Percentiles rank a stretch among this genome's conserved stretches.
Evolutionary conservation across 2,797 vertebrate species (phyloP).

Genomic region (Eupleurogrammus muticus): DNA sequence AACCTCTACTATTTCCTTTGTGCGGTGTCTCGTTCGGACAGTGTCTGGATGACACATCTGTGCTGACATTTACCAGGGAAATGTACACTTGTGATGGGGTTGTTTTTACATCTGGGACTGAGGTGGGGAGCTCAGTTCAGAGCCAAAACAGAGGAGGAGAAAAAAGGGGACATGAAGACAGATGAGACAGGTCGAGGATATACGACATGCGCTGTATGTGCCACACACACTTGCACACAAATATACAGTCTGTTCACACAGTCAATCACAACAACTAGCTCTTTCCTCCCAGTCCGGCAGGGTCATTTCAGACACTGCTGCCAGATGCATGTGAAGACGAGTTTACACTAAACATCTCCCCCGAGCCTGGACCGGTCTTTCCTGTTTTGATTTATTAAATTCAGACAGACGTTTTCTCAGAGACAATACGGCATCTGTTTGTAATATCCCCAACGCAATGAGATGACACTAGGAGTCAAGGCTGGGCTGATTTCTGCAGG

Average conservation of each 20-base stretch:
- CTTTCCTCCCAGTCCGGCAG: constrained; percentile 18
- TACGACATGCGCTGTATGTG: constrained; percentile 14
- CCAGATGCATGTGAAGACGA: constrained; percentile 23
- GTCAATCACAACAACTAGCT: constrained; percentile 39
- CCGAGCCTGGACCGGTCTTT: constrained; percentile 27
- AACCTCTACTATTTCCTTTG: constrained; percentile 59
- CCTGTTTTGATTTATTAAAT: constrained; percentile 33
- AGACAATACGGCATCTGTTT: constrained; percentile 47
- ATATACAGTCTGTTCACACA: constrained; percentile 37
- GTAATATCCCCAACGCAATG: constrained; percentile 51
- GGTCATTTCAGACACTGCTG: constrained; percentile 32
- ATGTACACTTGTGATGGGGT: constrained; percentile 42
- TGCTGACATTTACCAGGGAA: constrained; percentile 72
- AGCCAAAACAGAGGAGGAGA: constrained; percentile 35
- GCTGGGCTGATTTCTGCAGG: constrained; percentile 16
- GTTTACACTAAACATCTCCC: constrained; percentile 49
- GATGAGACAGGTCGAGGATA: constrained; percentile 37
- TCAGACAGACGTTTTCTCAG: constrained; percentile 25
- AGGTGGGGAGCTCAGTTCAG: constrained; percentile 12
- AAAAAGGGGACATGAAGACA: constrained; percentile 30
- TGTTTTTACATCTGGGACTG: constrained; percentile 65
- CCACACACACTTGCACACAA: constrained; percentile 10
- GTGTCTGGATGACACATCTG: constrained; percentile 53
- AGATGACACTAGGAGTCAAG: constrained; percentile 43
- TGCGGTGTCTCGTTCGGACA: constrained; percentile 40